Base-by-base conservation (phyloP, 2,888 invertebrate genomes). In the Amphipyra berbera region DNA sequence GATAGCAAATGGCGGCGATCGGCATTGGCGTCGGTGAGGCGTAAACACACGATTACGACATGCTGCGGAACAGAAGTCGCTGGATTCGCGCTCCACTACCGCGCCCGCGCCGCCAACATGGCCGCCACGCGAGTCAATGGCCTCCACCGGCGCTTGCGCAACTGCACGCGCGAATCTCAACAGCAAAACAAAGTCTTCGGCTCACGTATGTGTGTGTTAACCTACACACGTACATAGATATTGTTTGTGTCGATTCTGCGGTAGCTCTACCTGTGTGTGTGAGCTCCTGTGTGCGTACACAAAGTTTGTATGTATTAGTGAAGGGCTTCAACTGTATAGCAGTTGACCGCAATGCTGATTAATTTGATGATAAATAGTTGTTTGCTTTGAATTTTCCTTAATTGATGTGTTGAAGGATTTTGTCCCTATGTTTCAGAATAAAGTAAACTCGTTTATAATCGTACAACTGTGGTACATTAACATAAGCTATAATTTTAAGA, bases 131-230 rank as follows among this genome's bases (percentile, higher is more conserved):
- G 90, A 92, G 95, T 94, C 95, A 95, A 94, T 84, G 95, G 94
- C 95, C 95, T 95, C 95, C 91, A 90, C 82, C 84, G 78, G 87
- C 89, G 91, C 92, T 94, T 94, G 94, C 95, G 94, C 94, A 94
- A 94, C 90, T 83, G 85, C 91, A 90, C 93, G 90, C 93, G 93
- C 95, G 94, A 95, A 95, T 95, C 95, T 95, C 92, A 87, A 92
- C 92, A 85, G 91, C 94, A 92, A 94, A 94, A 94, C 93, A 93
- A 92, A 92, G 88, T 92, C 89, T 88, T 86, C 77, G 73, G 35
- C 42, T 27, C 74, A 68, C 77, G 73, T 54, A 53, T 61, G 75
- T 76, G 70, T 83, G 89, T 88, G 89, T 88, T 90, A 81, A 79
- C 81, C 63, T 78, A 68, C 78, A 80, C 83, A 75, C 78, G 76